phyloP scores from a whole-genome alignment of 2,113 vertebrate species.

The Cryptoleucopteryx plumbea region DNA sequence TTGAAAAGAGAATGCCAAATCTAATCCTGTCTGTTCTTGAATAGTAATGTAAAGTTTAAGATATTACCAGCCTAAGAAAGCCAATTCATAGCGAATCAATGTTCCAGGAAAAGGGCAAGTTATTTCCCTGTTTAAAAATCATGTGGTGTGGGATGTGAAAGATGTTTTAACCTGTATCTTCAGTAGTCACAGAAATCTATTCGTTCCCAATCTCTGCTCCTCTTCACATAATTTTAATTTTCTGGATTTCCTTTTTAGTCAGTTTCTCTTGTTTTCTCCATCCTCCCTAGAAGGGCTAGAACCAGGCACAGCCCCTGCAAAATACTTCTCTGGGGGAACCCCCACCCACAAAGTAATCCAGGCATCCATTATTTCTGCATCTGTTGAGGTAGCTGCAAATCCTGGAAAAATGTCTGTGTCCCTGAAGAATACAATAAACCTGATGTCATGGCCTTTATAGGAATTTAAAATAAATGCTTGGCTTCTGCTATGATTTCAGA shows the following conservation, averaged over 20 bases:
- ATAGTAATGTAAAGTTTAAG: not conserved
- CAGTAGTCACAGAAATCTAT: not conserved
- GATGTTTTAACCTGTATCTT: not conserved
- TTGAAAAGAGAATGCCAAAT: not conserved
- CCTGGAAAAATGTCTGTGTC: not conserved
- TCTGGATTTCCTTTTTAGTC: not conserved
- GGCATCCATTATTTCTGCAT: not conserved
- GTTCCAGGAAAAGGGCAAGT: not conserved
- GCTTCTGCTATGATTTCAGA: not conserved
- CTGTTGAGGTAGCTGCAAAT: not conserved
- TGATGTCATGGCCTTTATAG: not conserved
- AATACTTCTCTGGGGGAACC: not conserved
- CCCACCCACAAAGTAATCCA: not conserved
- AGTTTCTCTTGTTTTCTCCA: not conserved
- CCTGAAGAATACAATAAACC: not conserved
- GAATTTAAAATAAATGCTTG: conserved; percentile 4
- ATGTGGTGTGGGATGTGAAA: not conserved
- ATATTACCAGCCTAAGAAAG: not conserved
- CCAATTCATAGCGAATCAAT: not conserved
- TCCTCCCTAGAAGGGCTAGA: not conserved
- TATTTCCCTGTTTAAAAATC: not conserved
- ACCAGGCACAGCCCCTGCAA: not conserved
- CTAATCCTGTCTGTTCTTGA: not conserved
- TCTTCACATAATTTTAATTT: not conserved
- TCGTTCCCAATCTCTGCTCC: not conserved